Evolutionary conservation across 2,797 vertebrate species (phyloP).

Genomic region (Galago senegalensis): DNA sequence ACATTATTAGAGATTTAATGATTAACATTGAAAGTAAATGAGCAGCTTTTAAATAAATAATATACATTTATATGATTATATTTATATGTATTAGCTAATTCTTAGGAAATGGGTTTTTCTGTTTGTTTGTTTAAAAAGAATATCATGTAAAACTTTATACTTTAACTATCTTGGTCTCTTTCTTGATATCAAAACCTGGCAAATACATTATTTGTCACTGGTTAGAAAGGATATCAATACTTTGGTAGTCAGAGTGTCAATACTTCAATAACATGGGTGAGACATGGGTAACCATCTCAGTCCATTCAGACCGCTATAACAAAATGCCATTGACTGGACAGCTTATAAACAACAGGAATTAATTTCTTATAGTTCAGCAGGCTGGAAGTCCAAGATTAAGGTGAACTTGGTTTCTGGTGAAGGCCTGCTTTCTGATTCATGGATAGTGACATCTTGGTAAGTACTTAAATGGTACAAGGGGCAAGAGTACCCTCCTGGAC

Average conservation of each 20-base stretch:
- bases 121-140: conserved; percentile 22
- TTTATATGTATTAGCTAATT: background rate
- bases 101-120: background rate
- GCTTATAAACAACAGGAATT: background rate
- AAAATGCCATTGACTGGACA: background rate
- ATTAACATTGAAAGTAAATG: conserved; percentile 7
- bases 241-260: background rate
- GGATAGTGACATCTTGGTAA: background rate
- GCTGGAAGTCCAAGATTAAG: background rate
- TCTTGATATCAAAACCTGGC: background rate
- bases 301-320: background rate
- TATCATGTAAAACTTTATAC: background rate
- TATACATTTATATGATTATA: background rate
- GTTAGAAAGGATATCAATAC: background rate
- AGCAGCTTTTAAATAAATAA: conserved; percentile 10
- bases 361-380: background rate
- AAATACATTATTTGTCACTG: background rate
- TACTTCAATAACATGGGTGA: background rate
- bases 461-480: background rate
- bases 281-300: background rate
- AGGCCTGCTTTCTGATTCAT: background rate
- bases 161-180: background rate
- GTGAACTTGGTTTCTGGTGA: background rate
- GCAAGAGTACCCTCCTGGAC: background rate
- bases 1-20: background rate